Evolutionary conservation across 2,113 vertebrate genomes (phyloP), one percentile per base, ranked within the genome.

Genomic region (Lophius piscatorius): DNA sequence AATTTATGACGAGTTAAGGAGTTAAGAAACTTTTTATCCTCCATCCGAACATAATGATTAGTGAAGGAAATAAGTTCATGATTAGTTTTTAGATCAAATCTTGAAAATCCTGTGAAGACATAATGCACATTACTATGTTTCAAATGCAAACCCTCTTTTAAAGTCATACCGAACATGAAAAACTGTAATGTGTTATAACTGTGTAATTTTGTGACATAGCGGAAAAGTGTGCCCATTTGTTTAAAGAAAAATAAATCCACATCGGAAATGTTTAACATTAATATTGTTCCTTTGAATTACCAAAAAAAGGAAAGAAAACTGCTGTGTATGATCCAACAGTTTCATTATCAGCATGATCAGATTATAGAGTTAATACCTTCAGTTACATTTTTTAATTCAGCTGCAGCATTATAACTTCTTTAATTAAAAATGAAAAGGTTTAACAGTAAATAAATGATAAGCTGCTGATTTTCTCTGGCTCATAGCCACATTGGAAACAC

Each of bases 171-270:
- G 64, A 54, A 81, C 61, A 62, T 47, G 42, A 23, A 60, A 72
- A 74, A 83, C 48, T 48, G 57, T 82, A 35, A 56, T 36, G 70
- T 86, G 82, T 81, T 52, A 47, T 47, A 59, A 51, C 21, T 78
- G 79, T 82, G 70, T 75, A 52, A 64, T 74, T 74, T 76, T 86
- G 82, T 88, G 78, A 68, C 79, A 78, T 79, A 75, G 47, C 42
- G 20, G 59, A 68, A 84, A 24, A 56, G 34, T 79, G 77, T 86
- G 70, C 58, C 14, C 4, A 6, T 77, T 88, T 83, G 69, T 74
- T 82, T 38, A 75, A 76, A 63, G 23, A 63, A 29, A 18, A 87
- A 81, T 85, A 85, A 87, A 76, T 40, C 63, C 50, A 64, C 29
- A 52, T 58, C 44, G 42, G 49, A 70, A 40, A 57, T 62, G 40